Evolutionary conservation across 2,797 vertebrate species (phyloP).

Genomic region (Argya squamiceps): DNA sequence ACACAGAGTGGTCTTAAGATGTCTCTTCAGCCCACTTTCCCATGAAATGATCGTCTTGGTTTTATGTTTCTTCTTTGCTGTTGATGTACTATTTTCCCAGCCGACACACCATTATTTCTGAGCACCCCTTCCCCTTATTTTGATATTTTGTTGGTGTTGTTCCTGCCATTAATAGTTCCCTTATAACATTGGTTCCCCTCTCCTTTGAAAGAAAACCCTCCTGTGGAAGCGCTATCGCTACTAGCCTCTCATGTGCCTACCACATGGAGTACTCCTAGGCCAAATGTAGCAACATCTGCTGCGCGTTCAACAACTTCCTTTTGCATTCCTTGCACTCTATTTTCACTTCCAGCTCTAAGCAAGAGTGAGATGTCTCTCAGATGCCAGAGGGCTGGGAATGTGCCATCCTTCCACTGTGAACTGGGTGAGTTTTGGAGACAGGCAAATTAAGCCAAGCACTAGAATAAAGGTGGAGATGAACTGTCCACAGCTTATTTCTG

Average conservation of each 20-base stretch:
- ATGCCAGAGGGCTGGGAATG: slow-evolving; percentile 58
- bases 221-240: not conserved
- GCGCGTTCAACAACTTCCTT: slow-evolving; percentile 71
- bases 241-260: slow-evolving; percentile 67
- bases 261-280: slow-evolving; percentile 70
- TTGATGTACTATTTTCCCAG: not conserved
- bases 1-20: not conserved
- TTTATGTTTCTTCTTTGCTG: not conserved
- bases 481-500: not conserved
- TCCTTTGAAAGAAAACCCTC: slow-evolving; percentile 16
- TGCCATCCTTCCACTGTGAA: slow-evolving; percentile 51
- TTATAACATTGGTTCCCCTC: slow-evolving; percentile 13
- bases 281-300: slow-evolving; percentile 79
- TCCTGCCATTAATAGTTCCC: not conserved
- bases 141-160: not conserved
- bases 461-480: slow-evolving; percentile 10
- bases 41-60: not conserved
- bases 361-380: slow-evolving; percentile 65
- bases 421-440: not conserved
- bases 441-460: not conserved
- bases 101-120: not conserved
- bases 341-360: slow-evolving; percentile 73
- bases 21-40: not conserved
- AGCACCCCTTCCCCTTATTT: not conserved
- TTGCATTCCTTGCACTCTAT: slow-evolving; percentile 73